Base-by-base conservation (phyloP, 1,140 invertebrate species). In the Temnothorax nylanderi region DNA sequence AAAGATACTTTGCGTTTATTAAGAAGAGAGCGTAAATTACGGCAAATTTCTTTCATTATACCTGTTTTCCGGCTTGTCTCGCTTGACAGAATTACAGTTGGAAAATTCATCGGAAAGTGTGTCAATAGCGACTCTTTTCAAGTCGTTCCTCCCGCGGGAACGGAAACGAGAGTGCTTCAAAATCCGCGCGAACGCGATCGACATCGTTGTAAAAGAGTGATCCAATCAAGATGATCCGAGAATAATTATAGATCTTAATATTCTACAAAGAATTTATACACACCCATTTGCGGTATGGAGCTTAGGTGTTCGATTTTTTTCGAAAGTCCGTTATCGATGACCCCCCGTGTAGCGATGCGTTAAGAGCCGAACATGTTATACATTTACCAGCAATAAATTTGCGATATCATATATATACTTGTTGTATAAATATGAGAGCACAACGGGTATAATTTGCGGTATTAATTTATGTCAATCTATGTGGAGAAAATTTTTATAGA, bases 31-130 rank as follows among this genome's bases (percentile, higher is more conserved):
- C 78, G 51, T 18, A 44, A 18, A 82, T 82, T 10, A 34, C 67
- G 2, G 18, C 1, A 41, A n/a, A 26, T 82, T 74, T 58, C 67
- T 74, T 82, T 82, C 58, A 82, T 82, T 81, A 26, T 26, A 16
- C 16, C 21, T 21, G 21, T 72, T 72, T 60, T 41, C 67, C 37
- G 37, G 21, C 16, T 72, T 54, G 67, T 82, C 67, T 74, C 51
- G 18, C 51, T 82, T 13, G 67, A 58, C 49, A 74, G 67, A 82
- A 37, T 58, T 26, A 41, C 26, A 18, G 37, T 60, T 82, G 80
- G 80, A 82, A 82, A 82, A 82, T 72, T 82, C 41, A 58, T 58
- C 44, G 41, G 51, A 82, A 74, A 82, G 80, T 82, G 18, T 82
- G 67, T 58, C 54, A 69, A 44, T 71, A 41, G 16, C 37, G 11